phyloP scores from a whole-genome alignment of 2,888 invertebrate genomes.

The Diplolepis rosae region DNA sequence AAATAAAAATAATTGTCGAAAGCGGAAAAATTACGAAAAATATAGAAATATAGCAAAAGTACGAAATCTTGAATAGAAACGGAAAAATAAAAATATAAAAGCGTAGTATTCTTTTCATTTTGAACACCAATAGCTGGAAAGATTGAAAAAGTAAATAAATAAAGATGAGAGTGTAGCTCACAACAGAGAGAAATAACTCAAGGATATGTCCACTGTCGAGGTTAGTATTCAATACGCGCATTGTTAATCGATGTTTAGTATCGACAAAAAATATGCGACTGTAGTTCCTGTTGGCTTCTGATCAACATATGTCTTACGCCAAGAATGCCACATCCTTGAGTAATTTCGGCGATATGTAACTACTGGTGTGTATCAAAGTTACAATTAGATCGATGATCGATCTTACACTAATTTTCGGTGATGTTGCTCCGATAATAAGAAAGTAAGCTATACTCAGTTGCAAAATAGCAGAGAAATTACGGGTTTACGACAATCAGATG shows the following conservation, averaged over 20 bases:
- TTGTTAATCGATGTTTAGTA: not conserved
- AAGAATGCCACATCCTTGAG: slow-evolving; percentile 21
- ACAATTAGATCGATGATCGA: not conserved
- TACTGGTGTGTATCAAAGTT: not conserved
- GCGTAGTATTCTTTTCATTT: not conserved
- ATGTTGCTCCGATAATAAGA: not conserved
- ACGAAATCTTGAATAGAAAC: not conserved
- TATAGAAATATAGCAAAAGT: not conserved
- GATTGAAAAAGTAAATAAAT: not conserved
- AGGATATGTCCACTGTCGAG: not conserved
- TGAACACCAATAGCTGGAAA: not conserved
- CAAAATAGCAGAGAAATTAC: not conserved
- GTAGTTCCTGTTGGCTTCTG: slow-evolving; percentile 10
- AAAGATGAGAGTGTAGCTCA: not conserved
- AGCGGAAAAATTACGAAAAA: not conserved
- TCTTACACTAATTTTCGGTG: not conserved
- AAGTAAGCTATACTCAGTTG: not conserved
- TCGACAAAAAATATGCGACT: not conserved
- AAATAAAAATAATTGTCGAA: not conserved
- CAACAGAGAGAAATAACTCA: slow-evolving; percentile 14
- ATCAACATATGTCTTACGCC: slow-evolving; percentile 3
- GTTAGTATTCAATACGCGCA: not conserved
- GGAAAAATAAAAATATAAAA: not conserved
- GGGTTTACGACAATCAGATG: not conserved
- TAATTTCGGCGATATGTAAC: not conserved